These are phyloP conservation scores for Sympetrum striolatum DNA, from an alignment of 2,888 invertebrate species.

Conservation along the genomic window DNA sequence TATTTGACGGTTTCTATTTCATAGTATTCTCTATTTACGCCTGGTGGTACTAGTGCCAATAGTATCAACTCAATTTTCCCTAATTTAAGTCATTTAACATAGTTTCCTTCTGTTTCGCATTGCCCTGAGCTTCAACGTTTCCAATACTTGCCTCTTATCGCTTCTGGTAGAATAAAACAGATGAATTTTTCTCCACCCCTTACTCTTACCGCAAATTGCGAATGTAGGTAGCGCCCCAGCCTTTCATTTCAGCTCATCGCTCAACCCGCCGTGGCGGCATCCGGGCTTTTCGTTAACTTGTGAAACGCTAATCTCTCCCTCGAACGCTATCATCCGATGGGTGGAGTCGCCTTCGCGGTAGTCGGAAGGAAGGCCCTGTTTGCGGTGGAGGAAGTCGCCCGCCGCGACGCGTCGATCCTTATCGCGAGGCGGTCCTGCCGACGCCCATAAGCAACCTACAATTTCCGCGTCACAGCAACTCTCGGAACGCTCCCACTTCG, in stretches of 20 bases:
- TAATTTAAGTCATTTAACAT: too few species aligned
- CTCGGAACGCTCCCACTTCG: background rate
- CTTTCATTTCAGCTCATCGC: background rate
- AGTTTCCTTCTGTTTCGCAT: too few species aligned
- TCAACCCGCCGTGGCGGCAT: background rate
- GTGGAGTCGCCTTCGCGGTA: conserved; percentile 9
- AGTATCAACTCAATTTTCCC: too few species aligned
- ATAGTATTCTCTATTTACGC: too few species aligned
- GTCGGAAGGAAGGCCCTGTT: background rate
- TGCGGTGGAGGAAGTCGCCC: conserved; percentile 20
- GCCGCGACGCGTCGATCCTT: conserved; percentile 17
- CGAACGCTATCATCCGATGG: background rate
- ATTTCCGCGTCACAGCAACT: background rate
- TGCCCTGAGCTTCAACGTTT: too few species aligned
- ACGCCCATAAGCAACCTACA: background rate
- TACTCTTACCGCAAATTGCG: too few species aligned
- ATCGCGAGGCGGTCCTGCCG: background rate
- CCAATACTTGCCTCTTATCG: too few species aligned
- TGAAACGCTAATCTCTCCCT: background rate
- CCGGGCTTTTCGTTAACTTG: background rate
- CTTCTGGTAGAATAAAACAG: too few species aligned
- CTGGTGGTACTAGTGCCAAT: too few species aligned
- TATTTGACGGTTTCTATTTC: too few species aligned
- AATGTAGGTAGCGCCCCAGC: too few species aligned
- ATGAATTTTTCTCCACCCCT: too few species aligned